Evolutionary conservation across 2,113 vertebrate species (phyloP).

Genomic region (Rutilus rutilus): DNA sequence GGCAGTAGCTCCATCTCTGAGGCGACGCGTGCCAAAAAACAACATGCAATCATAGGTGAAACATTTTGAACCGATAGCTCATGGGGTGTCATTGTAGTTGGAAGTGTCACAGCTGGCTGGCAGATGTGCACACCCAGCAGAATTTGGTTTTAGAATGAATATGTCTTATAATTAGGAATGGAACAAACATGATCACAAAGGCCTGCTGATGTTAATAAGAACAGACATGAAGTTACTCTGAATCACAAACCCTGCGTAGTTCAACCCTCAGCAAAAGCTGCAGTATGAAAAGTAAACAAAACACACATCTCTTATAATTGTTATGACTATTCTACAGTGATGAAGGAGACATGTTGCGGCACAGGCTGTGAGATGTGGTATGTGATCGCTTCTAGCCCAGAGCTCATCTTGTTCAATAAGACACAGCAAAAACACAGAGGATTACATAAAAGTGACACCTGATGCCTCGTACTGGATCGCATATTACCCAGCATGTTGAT

Average conservation of each 20-base stretch:
- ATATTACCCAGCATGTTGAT: not conserved
- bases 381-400: slow-evolving; percentile 16
- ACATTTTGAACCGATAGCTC: not conserved
- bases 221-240: not conserved
- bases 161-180: slow-evolving; percentile 12
- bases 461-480: not conserved
- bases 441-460: not conserved
- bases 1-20: slow-evolving; percentile 13
- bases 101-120: not conserved
- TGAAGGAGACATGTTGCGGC: slow-evolving; percentile 23
- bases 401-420: not conserved
- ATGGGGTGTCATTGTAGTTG: not conserved
- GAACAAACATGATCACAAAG: slow-evolving; percentile 23
- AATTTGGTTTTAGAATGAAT: slow-evolving; percentile 5
- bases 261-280: not conserved
- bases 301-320: slow-evolving; percentile 2
- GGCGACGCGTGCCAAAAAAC: slow-evolving; percentile 21
- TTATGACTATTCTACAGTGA: slow-evolving; percentile 1
- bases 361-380: slow-evolving; percentile 34
- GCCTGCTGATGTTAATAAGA: not conserved
- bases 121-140: slow-evolving; percentile 19
- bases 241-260: not conserved
- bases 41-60: slow-evolving; percentile 7
- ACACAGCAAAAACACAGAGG: not conserved
- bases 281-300: not conserved